phyloP scores from a whole-genome alignment of 2,888 invertebrate species.

The Cephalotes varians region DNA sequence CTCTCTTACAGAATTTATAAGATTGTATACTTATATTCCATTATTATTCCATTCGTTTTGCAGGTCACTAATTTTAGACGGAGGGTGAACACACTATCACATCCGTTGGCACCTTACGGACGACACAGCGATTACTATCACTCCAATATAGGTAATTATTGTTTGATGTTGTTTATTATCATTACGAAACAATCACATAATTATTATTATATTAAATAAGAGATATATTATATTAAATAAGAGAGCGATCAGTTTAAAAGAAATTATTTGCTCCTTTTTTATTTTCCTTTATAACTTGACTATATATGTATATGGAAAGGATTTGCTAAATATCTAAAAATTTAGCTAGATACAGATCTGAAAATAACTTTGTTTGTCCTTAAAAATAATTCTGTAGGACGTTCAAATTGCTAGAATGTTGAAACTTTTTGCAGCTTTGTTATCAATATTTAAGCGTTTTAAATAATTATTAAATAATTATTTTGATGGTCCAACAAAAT shows the following conservation, averaged over 20 bases:
- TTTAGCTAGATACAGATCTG: too few relatives aligned
- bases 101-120: slow-evolving; percentile 71
- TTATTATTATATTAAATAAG: neutral
- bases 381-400: too few relatives aligned
- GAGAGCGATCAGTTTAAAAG: neutral
- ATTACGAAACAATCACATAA: neutral
- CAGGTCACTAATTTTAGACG: slow-evolving; percentile 76
- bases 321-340: too few relatives aligned
- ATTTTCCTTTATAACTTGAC: neutral
- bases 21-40: too few relatives aligned
- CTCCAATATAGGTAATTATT: slow-evolving; percentile 79
- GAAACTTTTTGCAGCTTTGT: too few relatives aligned
- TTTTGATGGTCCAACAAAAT: too few relatives aligned
- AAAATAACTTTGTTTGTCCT: too few relatives aligned
- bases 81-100: slow-evolving; percentile 69
- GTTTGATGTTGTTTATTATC: neutral
- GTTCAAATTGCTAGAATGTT: too few relatives aligned
- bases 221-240: neutral
- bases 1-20: too few relatives aligned
- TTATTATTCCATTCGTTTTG: slow-evolving; percentile 49
- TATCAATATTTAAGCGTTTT: too few relatives aligned
- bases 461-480: too few relatives aligned
- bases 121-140: slow-evolving; percentile 81
- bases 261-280: neutral
- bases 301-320: too few relatives aligned